Conservation (phyloP, 2,888 invertebrate genomes). For the Dascillus cervinus region DNA sequence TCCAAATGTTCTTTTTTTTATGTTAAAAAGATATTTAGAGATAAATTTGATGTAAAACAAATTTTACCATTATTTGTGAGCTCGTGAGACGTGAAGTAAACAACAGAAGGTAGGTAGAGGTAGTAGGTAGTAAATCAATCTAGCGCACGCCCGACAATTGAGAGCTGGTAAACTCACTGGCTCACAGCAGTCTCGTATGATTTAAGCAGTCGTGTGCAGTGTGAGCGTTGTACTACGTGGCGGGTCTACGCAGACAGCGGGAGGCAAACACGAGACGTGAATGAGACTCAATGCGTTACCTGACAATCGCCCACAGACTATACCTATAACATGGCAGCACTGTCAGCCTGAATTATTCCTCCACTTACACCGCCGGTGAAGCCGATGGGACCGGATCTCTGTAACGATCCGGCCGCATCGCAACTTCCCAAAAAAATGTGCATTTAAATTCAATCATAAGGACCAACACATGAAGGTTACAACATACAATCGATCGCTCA, state of each 20-base stretch:
- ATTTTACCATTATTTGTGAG: conserved; percentile 38
- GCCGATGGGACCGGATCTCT: conserved; percentile 12
- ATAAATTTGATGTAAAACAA: conserved; percentile 17
- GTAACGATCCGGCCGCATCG: no score
- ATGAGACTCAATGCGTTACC: conserved; percentile 37
- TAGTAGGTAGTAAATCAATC: conserved; percentile 32
- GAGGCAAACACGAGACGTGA: conserved; percentile 34
- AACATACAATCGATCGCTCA: no score
- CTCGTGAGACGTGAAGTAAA: conserved; percentile 39
- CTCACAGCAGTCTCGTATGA: conserved; percentile 36
- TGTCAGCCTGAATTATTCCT: conserved; percentile 35
- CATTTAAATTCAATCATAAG: no score
- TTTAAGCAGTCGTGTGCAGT: conserved; percentile 37
- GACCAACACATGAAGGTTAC: no score
- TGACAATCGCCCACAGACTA: conserved; percentile 42
- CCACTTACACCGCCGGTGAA: conserved; percentile 12
- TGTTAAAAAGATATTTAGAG: conserved; percentile 17
- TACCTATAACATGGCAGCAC: conserved; percentile 46
- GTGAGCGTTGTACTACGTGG: conserved; percentile 36
- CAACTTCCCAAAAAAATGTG: no score
- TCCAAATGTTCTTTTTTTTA: no score
- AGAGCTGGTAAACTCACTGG: conserved; percentile 39
- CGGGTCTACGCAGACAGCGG: conserved; percentile 38
- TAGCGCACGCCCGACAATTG: conserved; percentile 32
- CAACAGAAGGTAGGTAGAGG: conserved; percentile 34